phyloP scores from a whole-genome alignment of 92 coral and sea anemone genomes.

The Porites lobata region DNA sequence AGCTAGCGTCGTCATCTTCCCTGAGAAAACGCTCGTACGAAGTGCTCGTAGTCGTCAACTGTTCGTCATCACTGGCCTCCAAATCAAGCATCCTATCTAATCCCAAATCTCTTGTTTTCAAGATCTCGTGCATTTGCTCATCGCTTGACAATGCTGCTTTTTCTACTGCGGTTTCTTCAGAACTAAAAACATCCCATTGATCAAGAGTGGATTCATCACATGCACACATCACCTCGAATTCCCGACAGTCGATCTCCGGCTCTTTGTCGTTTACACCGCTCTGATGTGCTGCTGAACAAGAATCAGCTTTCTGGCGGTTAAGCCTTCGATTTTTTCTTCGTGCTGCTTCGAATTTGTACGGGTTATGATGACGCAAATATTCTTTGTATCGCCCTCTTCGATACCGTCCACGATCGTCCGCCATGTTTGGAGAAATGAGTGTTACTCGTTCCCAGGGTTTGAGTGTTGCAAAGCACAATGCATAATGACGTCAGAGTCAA shows the following conservation, averaged over 20 bases:
- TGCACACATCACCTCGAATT: too few relatives aligned
- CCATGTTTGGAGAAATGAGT: background rate
- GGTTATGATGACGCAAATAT: constrained; percentile 43
- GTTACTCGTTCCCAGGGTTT: too few relatives aligned
- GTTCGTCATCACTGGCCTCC: background rate
- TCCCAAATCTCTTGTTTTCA: background rate
- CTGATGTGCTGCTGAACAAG: background rate
- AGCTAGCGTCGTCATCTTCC: constrained; percentile 50
- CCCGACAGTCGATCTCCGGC: background rate
- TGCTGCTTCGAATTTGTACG: constrained; percentile 58
- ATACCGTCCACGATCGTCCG: background rate
- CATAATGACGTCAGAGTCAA: background rate
- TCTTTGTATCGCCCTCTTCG: constrained; percentile 32
- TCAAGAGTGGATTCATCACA: background rate
- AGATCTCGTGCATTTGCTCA: background rate
- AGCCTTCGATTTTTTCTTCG: constrained; percentile 19
- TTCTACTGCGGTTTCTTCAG: background rate
- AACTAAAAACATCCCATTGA: background rate
- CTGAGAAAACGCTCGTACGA: background rate
- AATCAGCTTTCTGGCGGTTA: constrained; percentile 9
- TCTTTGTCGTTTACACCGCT: background rate
- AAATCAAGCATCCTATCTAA: background rate
- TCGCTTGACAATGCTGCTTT: background rate
- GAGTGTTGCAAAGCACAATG: too few relatives aligned
- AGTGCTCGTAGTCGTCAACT: background rate